phyloP scores from a whole-genome alignment of 2,113 vertebrate genomes.

The Balaeniceps rex region DNA sequence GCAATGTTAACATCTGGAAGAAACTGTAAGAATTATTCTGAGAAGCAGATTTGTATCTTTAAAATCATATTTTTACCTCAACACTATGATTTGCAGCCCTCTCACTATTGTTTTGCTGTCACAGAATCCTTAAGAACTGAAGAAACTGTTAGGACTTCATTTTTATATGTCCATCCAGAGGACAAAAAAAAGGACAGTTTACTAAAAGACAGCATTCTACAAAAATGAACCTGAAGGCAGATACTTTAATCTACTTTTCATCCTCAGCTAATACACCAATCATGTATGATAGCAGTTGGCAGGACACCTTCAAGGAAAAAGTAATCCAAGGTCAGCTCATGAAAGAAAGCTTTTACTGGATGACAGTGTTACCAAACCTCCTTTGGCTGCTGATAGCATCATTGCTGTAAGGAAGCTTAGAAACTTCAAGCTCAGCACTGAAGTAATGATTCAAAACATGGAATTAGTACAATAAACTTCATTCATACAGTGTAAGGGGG shows the following conservation, averaged over 20 bases:
- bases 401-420: not conserved
- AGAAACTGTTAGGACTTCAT: not conserved
- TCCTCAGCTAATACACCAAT: not conserved
- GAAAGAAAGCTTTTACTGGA: conserved; percentile 28
- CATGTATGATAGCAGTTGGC: not conserved
- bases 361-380: not conserved
- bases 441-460: not conserved
- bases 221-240: not conserved
- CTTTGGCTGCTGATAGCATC: not conserved
- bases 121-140: not conserved
- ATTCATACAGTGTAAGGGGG: not conserved
- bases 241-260: not conserved
- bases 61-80: not conserved
- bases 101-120: not conserved
- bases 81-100: not conserved
- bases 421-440: not conserved
- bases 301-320: not conserved
- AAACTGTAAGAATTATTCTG: not conserved
- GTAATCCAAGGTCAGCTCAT: conserved; percentile 3
- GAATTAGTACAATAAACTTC: not conserved
- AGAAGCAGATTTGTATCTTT: not conserved
- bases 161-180: not conserved
- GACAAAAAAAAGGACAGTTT: not conserved
- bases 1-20: not conserved
- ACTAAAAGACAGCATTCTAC: not conserved